These are phyloP conservation scores for Plecotus auritus DNA, from an alignment of 2,113 vertebrate species.

Conservation along the genomic window DNA sequence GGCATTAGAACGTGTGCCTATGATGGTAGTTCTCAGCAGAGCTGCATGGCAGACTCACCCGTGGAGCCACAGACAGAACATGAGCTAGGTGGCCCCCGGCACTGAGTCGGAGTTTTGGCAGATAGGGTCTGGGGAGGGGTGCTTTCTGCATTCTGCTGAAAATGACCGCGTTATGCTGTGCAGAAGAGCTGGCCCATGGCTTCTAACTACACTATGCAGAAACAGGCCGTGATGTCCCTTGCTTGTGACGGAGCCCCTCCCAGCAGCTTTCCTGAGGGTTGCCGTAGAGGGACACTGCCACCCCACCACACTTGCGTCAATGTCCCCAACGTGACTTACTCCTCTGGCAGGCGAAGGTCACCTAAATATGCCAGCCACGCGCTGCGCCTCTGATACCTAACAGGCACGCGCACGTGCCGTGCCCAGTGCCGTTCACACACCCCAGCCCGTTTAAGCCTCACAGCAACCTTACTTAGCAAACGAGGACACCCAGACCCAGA, in stretches of 20 bases:
- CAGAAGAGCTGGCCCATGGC: background rate
- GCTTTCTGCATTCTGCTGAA: background rate
- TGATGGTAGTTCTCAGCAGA: background rate
- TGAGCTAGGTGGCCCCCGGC: too few species aligned
- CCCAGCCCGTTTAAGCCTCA: background rate
- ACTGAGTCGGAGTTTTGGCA: background rate
- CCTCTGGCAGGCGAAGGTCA: background rate
- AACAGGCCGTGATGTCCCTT: background rate
- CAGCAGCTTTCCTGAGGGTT: background rate
- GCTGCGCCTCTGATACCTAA: background rate
- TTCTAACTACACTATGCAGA: background rate
- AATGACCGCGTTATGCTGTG: rapidly evolving
- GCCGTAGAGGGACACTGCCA: background rate
- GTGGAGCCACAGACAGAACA: background rate
- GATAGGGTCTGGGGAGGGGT: background rate
- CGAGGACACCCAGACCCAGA: background rate
- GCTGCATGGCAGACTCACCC: background rate
- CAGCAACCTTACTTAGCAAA: background rate
- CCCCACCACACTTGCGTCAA: background rate
- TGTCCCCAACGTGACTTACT: background rate
- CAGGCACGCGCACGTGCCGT: too few species aligned
- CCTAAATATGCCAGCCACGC: background rate
- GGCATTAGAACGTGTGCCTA: rapidly evolving
- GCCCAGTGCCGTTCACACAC: background rate
- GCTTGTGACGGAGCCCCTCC: background rate